Base-by-base conservation (phyloP, 2,113 vertebrate genomes). In the Megaceryle maxima region DNA sequence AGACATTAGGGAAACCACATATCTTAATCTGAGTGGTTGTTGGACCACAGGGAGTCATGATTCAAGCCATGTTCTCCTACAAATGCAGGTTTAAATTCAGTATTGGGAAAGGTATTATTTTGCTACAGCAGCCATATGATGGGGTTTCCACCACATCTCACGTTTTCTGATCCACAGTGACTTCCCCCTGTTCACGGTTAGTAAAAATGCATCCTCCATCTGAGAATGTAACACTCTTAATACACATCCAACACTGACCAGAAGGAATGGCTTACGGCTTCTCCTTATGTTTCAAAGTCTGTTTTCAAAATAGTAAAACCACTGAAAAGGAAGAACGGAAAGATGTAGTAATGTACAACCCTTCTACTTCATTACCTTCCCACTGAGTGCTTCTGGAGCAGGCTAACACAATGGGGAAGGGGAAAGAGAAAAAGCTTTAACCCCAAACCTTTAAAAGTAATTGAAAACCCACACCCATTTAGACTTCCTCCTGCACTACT, bases 1-100 rank as follows among this genome's bases (percentile, higher is more conserved):
- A 81, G 88, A 90, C 88, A 81, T 88, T 77, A 83, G 74, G 59
- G 77, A 96, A 96, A 91, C 88, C 95, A 87, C 85, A 72, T 48
- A 92, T 89, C 92, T 92, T 88, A 94, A 86, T 91, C 69, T 66
- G 94, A 95, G 87, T 57, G 81, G 66, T 37, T 93, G 77, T 83
- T 80, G 88, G 57, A 55, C 90, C 86, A 46, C 0, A 55, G 86
- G 94, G 92, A 96, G 75, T 15, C 83, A 39, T 85, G 91, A 86
- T 94, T 92, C 81, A 37, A 92, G 69, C 62, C 60, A 44, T 6
- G 63, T 13, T 87, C 88, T 59, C 83, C 83, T 90, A 16, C 48
- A 94, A 92, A 87, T 11, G 44, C 64, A 66, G 73, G 57, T 86
- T 92, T 89, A 75, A 92, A 79, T 57, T 94, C 53, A 31, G 6